A percentile compares a stretch with the other conserved stretches of the same genome.
Evolutionary conservation across 2,888 invertebrate genomes (phyloP).

Genomic region (Amphimallon solstitiale): DNA sequence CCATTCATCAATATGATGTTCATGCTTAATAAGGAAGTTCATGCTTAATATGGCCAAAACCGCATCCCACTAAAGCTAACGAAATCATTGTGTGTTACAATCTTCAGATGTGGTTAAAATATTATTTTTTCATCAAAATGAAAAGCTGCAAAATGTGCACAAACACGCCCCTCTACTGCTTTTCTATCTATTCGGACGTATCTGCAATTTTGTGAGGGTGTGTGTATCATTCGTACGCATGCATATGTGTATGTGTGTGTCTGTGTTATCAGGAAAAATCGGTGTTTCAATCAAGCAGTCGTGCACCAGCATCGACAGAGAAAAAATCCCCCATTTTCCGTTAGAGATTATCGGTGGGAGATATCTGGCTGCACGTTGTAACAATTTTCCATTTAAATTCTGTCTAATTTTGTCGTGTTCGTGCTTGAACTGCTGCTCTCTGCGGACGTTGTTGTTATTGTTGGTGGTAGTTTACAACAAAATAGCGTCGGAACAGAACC

Average conservation of each 20-base stretch:
- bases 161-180: background rate
- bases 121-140: too few relatives aligned
- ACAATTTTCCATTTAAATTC: slow-evolving; percentile 20
- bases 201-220: too few relatives aligned
- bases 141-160: too few relatives aligned
- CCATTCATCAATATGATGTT: too few relatives aligned
- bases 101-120: background rate
- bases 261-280: slow-evolving; percentile 8
- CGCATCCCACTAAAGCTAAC: too few relatives aligned
- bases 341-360: slow-evolving; percentile 11
- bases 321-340: slow-evolving; percentile 18
- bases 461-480: too few relatives aligned
- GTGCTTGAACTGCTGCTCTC: background rate
- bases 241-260: background rate
- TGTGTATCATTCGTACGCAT: background rate
- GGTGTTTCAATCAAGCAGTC: slow-evolving; percentile 9
- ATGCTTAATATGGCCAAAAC: too few relatives aligned
- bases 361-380: slow-evolving; percentile 4
- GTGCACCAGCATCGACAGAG: background rate
- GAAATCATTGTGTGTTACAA: background rate
- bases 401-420: slow-evolving; percentile 9
- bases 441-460: too few relatives aligned
- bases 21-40: too few relatives aligned
- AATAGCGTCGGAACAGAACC: too few relatives aligned
- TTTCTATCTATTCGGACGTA: too few relatives aligned